Conservation (phyloP, 2,888 invertebrate species). For the Macaria liturata region DNA sequence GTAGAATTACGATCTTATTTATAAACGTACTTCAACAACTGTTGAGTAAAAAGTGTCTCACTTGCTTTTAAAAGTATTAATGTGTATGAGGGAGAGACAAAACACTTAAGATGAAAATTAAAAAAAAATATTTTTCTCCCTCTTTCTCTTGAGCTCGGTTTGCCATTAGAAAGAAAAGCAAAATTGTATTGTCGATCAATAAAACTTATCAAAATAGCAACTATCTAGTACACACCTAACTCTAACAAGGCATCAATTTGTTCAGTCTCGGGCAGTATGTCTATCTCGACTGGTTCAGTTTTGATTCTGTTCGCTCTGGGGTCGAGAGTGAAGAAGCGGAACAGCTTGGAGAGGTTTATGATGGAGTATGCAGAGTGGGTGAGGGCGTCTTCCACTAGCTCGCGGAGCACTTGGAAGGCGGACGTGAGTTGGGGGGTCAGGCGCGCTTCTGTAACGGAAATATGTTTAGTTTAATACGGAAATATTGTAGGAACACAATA, state of each 20-base stretch:
- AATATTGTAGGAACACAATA: neutral
- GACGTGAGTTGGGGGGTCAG: conserved; percentile 75
- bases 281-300: conserved; percentile 66
- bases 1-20: too few species aligned
- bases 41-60: too few species aligned
- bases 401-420: conserved; percentile 85
- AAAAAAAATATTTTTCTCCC: too few species aligned
- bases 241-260: conserved; percentile 75
- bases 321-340: conserved; percentile 73
- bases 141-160: too few species aligned
- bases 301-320: conserved; percentile 55
- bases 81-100: too few species aligned
- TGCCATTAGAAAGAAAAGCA: too few species aligned
- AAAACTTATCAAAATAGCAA: too few species aligned
- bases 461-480: neutral
- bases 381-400: conserved; percentile 86
- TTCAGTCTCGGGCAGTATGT: conserved; percentile 74
- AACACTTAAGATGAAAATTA: too few species aligned
- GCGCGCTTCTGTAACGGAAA: conserved; percentile 73
- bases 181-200: too few species aligned
- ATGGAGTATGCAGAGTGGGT: conserved; percentile 87
- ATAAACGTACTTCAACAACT: too few species aligned
- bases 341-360: conserved; percentile 84
- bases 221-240: conserved; percentile 60
- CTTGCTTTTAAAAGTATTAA: too few species aligned